These are phyloP conservation scores for Amyelois transitella DNA, from an alignment of 1,140 invertebrate species.

Conservation along the genomic window DNA sequence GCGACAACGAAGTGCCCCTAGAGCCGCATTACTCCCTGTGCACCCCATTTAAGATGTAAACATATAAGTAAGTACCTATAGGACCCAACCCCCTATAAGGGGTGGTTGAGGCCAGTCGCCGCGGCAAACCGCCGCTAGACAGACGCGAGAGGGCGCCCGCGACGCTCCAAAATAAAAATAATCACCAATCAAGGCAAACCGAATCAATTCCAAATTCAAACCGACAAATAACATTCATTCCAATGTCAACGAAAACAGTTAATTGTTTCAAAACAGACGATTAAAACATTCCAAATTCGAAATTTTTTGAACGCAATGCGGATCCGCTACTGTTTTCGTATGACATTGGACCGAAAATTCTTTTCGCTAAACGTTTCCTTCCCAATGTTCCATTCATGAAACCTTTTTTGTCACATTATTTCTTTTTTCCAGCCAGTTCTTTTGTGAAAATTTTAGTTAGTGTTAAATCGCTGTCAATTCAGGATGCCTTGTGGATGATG, in stretches of 20 bases:
- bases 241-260: constrained; percentile 1
- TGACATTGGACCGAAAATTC: constrained; percentile 1
- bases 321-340: constrained; percentile 3
- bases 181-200: constrained; percentile 11
- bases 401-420: constrained; percentile 3
- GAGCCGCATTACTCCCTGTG: constrained; percentile 29
- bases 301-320: constrained; percentile 1
- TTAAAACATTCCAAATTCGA: constrained; percentile 1
- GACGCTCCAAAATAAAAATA: constrained; percentile 14
- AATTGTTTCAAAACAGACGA: neutral
- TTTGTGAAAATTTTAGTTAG: constrained; percentile 1
- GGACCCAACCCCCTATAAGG: constrained; percentile 20
- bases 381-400: neutral
- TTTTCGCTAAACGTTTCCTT: constrained; percentile 11
- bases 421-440: constrained; percentile 2
- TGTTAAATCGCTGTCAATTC: constrained; percentile 20
- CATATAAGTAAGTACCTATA: constrained; percentile 65
- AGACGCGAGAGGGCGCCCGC: constrained; percentile 21
- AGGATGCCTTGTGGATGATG: constrained; percentile 27
- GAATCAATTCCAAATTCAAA: neutral
- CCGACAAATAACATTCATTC: neutral
- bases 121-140: constrained; percentile 42
- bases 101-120: constrained; percentile 41
- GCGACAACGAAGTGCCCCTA: constrained; percentile 10
- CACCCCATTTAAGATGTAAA: constrained; percentile 66